These are phyloP conservation scores for Drosophila mayri DNA, from an alignment of 1,140 invertebrate genomes.

Conservation along the genomic window DNA sequence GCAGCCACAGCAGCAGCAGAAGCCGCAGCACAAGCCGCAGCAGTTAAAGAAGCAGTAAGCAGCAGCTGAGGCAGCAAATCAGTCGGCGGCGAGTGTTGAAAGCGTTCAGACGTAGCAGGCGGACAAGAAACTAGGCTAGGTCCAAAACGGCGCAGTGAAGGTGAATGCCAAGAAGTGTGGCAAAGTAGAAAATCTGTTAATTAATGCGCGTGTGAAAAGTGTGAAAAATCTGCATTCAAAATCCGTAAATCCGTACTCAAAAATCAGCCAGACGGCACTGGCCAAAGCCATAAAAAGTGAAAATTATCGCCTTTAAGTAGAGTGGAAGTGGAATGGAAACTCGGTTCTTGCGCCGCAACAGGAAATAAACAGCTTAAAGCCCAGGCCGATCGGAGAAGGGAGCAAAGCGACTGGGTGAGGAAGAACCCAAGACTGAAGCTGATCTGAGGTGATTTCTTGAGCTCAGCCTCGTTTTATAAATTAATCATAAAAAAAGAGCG, in stretches of 20 bases:
- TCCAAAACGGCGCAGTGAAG: conserved; percentile 11
- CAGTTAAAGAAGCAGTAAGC: conserved; percentile 37
- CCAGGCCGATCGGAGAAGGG: conserved; percentile 8
- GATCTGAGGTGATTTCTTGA: conserved; percentile 69
- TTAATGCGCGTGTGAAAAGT: conserved; percentile 74
- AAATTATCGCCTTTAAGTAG: conserved; percentile 63
- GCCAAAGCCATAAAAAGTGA: conserved; percentile 65
- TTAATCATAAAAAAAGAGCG: conserved; percentile 61
- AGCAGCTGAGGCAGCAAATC: conserved; percentile 54
- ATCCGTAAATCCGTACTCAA: conserved; percentile 8
- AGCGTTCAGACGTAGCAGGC: conserved; percentile 76
- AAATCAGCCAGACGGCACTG: conserved; percentile 42
- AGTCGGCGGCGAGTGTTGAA: conserved; percentile 80
- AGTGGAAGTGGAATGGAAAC: conserved; percentile 56
- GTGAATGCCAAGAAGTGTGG: conserved; percentile 56
- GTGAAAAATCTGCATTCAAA: conserved; percentile 66
- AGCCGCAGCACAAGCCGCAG: conserved; percentile 14
- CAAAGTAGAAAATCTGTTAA: conserved; percentile 59
- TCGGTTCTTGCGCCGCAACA: conserved; percentile 46
- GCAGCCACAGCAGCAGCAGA: conserved; percentile 15
- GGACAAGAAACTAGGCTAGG: conserved; percentile 30
- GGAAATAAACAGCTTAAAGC: conserved; percentile 42
- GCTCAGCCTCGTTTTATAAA: conserved; percentile 63
- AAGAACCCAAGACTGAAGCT: conserved; percentile 31
- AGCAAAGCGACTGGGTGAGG: conserved; percentile 10